Evolutionary conservation across 2,797 vertebrate genomes (phyloP).

Genomic region (Sebastolobus alascanus): DNA sequence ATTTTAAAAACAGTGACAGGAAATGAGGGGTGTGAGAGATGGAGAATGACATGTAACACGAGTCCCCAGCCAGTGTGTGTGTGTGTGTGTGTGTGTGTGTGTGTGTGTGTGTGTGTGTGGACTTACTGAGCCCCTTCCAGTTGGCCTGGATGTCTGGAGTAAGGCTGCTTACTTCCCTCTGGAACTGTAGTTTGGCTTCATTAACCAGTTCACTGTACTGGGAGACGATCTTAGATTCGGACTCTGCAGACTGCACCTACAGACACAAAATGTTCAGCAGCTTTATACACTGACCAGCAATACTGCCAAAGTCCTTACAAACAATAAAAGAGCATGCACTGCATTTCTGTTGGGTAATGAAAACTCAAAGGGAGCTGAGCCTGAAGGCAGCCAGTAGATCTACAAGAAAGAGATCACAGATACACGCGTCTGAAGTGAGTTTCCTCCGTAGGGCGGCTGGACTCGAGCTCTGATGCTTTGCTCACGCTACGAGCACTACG

Average conservation of each 20-base stretch:
- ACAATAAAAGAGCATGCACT: background rate
- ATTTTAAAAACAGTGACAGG: background rate
- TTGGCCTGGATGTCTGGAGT: slow-evolving; percentile 94
- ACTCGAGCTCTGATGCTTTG: too few relatives aligned
- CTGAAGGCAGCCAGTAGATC: too few relatives aligned
- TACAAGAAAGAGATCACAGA: too few relatives aligned
- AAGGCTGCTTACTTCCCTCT: slow-evolving; percentile 93
- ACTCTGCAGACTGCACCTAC: slow-evolving; percentile 93
- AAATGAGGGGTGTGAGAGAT: background rate
- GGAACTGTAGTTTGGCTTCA: slow-evolving; percentile 93
- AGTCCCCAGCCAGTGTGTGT: too few relatives aligned
- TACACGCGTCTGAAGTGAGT: too few relatives aligned
- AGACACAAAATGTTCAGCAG: background rate
- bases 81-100: background rate
- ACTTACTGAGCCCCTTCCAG: slow-evolving; percentile 97
- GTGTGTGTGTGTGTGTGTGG: slow-evolving; percentile 19
- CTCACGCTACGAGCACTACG: too few relatives aligned
- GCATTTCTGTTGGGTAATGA: background rate
- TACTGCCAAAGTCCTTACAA: too few relatives aligned
- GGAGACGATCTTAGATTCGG: slow-evolving; percentile 94
- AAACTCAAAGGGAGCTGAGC: background rate
- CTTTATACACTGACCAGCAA: too few relatives aligned
- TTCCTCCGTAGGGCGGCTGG: too few relatives aligned
- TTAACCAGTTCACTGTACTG: slow-evolving; percentile 96
- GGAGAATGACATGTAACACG: background rate